phyloP scores from a whole-genome alignment of 2,113 vertebrate genomes.

The Axis porcinus region DNA sequence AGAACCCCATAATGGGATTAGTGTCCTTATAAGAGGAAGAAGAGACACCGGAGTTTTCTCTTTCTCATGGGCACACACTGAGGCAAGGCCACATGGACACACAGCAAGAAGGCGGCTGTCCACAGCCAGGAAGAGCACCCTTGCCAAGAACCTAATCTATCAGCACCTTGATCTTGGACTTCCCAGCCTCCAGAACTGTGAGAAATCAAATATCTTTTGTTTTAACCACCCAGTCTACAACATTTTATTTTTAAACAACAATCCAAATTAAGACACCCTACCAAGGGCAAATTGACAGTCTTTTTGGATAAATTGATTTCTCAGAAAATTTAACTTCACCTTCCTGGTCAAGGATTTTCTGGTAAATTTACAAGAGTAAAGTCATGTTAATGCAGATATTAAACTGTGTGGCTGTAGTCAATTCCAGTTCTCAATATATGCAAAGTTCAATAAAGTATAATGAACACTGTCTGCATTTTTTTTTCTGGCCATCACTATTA shows the following conservation, averaged over 20 bases:
- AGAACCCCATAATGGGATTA: background rate
- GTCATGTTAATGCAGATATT: background rate
- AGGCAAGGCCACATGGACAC: background rate
- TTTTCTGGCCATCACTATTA: background rate
- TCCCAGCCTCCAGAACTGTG: background rate
- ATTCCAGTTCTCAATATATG: background rate
- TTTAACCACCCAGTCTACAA: background rate
- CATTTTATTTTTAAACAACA: background rate
- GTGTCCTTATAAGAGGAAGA: background rate
- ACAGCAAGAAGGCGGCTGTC: background rate
- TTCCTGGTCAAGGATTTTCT: constrained; percentile 9
- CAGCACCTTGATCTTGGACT: background rate
- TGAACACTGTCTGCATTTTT: background rate
- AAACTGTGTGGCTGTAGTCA: background rate
- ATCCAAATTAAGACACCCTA: background rate
- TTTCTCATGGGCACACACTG: rapidly evolving
- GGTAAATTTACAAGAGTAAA: background rate
- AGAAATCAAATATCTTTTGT: background rate
- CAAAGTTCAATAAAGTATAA: background rate
- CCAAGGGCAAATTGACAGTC: background rate
- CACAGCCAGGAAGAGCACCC: background rate
- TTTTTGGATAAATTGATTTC: background rate
- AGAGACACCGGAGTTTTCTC: background rate
- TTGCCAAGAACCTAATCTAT: background rate
- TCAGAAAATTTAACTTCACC: background rate